Evolutionary conservation across 2,888 invertebrate genomes (phyloP), one percentile per base, ranked within the genome.

Genomic region (Pardosa pseudoannulata): DNA sequence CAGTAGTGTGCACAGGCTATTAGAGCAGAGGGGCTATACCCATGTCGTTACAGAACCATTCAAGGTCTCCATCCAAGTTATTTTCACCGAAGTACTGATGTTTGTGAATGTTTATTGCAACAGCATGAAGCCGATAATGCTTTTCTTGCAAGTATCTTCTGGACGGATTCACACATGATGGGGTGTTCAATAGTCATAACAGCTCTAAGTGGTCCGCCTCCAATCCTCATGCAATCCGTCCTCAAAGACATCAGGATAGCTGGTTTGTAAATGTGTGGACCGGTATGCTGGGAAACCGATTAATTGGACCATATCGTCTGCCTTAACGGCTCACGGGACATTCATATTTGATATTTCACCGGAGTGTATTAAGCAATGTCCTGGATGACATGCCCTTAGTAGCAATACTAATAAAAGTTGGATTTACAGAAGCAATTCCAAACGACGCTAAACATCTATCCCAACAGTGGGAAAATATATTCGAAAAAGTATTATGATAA

Each of bases 1-100:
- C n/a, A n/a, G n/a, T n/a, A n/a, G n/a, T n/a, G n/a, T 36, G 56
- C 56, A 56, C 56, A 56, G 56, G 56, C 56, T 56, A n/a, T 56
- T 29, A 65, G 1, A 16, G 0, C n/a, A 5, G 16, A 65, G 29
- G 29, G 65, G 65, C 2, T 29, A 11, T 65, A 65, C 16, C 50
- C 5, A 50, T 50, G 7, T 50, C 23, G 50, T n/a, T 50, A 3
- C 5, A 3, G 0, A 9, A 16, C n/a, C n/a, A n/a, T n/a, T n/a
- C n/a, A n/a, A n/a, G n/a, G n/a, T n/a, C n/a, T n/a, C n/a, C n/a
- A n/a, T n/a, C n/a, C n/a, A n/a, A n/a, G n/a, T n/a, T n/a, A n/a
- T n/a, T n/a, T n/a, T n/a, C n/a, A n/a, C n/a, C 2, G 0, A 13
- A 3, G 0, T 1, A n/a, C 16, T 11, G n/a, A n/a, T 16, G 28